These are phyloP conservation scores for Drosophila persimilis DNA, from an alignment of 1,140 invertebrate species.

Conservation along the genomic window DNA sequence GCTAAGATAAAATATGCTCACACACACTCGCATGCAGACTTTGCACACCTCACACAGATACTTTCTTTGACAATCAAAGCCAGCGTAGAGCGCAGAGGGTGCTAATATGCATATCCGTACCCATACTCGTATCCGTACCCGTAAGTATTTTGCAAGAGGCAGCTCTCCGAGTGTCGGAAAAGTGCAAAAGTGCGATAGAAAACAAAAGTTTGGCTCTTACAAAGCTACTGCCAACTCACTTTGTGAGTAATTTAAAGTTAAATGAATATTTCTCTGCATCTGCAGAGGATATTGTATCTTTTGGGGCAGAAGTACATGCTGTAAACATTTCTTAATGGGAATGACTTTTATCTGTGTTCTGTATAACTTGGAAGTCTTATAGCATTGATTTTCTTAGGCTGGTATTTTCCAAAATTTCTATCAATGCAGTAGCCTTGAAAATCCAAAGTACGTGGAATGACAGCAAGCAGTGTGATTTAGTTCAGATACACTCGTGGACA, in stretches of 20 bases:
- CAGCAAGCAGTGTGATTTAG: no score
- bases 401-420: no score
- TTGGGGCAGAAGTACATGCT: no score
- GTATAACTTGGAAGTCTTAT: no score
- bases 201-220: slow-evolving; percentile 36
- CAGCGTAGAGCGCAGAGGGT: slow-evolving; percentile 18
- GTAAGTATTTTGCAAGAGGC: no score
- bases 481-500: background rate
- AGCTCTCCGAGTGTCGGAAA: slow-evolving; percentile 2
- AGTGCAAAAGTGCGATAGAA: slow-evolving; percentile 35
- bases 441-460: no score
- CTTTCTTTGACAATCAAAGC: slow-evolving; percentile 58
- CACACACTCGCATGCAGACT: slow-evolving; percentile 25
- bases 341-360: no score
- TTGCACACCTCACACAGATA: slow-evolving; percentile 9
- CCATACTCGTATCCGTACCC: background rate
- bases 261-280: slow-evolving; percentile 2
- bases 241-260: slow-evolving; percentile 17
- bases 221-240: slow-evolving; percentile 6
- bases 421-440: no score
- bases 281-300: background rate
- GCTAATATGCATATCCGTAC: background rate
- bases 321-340: no score
- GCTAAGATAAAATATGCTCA: slow-evolving; percentile 69
- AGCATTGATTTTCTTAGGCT: no score